phyloP scores from a whole-genome alignment of 2,797 vertebrate genomes.

The Parauchenoglanis ngamensis region DNA sequence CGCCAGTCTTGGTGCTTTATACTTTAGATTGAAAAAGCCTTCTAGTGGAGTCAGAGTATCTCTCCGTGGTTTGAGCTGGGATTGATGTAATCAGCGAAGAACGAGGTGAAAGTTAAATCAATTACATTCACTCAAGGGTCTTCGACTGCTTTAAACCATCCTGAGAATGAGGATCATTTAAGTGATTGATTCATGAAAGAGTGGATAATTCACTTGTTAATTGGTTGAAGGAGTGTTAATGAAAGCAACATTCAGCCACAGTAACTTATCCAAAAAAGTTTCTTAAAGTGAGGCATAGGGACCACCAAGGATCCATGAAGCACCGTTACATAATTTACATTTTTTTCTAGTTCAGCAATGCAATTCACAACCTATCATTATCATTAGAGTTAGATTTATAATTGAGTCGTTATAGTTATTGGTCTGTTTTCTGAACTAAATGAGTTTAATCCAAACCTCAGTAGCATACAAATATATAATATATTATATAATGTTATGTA shows the following conservation, averaged over 20 bases:
- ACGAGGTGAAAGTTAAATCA: constrained; percentile 25
- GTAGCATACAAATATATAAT: not conserved
- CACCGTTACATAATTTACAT: not conserved
- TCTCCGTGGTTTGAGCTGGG: not conserved
- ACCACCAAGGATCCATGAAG: not conserved
- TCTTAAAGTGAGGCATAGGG: not conserved
- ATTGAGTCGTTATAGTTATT: not conserved
- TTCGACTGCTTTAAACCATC: constrained; percentile 5
- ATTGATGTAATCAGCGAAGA: constrained; percentile 31
- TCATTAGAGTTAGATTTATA: not conserved
- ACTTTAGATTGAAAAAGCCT: not conserved
- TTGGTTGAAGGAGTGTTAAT: not conserved
- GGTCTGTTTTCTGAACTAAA: not conserved
- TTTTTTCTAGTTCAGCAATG: not conserved
- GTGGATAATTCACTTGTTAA: not conserved
- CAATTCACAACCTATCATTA: not conserved
- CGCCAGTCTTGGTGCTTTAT: not conserved
- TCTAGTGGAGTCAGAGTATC: not conserved
- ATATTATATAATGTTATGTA: not conserved
- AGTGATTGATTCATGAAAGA: not conserved
- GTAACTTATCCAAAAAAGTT: not conserved
- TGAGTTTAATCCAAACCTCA: not conserved
- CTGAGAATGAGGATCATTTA: constrained; percentile 7
- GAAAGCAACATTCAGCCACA: not conserved
- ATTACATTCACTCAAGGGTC: constrained; percentile 8